These are phyloP conservation scores for Indri indri DNA, from an alignment of 2,113 vertebrate genomes.

Conservation along the genomic window DNA sequence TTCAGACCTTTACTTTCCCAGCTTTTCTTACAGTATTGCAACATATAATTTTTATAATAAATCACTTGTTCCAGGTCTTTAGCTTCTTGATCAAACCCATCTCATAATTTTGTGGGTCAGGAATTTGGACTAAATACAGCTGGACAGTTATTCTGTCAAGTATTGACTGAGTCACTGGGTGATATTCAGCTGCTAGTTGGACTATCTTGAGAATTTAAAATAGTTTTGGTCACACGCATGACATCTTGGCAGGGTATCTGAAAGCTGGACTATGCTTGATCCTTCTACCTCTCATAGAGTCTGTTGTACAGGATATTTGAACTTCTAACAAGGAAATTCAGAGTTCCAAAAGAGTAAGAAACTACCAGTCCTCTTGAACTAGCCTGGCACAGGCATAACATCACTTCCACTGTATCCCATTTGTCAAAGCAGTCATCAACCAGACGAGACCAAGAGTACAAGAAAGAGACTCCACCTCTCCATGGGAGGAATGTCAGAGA, in stretches of 20 bases:
- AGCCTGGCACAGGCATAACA: neutral
- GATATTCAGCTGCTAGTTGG: neutral
- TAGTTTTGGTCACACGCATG: neutral
- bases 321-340: neutral
- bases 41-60: neutral
- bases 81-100: neutral
- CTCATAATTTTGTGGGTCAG: neutral
- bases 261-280: neutral
- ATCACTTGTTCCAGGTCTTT: neutral
- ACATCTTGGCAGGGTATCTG: neutral
- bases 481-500: neutral
- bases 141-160: neutral
- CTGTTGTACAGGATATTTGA: neutral
- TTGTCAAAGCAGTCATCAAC: neutral
- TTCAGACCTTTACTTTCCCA: neutral
- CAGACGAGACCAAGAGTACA: neutral
- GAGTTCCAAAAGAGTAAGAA: neutral
- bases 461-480: neutral
- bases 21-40: neutral
- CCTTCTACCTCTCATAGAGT: neutral
- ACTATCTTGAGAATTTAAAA: neutral
- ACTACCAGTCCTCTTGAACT: neutral
- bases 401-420: neutral
- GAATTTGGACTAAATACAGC: neutral
- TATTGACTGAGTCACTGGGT: neutral